A percentile compares a stretch with the other conserved stretches of the same genome.
Evolutionary conservation across 2,888 invertebrate genomes (phyloP).

Genomic region (Steinernema carpocapsae): DNA sequence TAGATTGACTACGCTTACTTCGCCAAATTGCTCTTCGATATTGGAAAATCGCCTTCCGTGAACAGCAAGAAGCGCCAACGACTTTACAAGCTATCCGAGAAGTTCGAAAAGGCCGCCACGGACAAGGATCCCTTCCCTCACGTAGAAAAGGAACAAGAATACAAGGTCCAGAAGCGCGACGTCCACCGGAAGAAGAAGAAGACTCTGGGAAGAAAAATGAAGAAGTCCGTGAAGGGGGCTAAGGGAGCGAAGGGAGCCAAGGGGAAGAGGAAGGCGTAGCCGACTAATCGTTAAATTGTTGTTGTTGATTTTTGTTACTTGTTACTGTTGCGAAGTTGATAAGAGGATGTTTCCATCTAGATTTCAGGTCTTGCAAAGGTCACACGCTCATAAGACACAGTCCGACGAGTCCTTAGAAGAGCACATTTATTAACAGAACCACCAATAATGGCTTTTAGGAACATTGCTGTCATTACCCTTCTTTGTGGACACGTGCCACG

Average conservation of each 20-base stretch:
- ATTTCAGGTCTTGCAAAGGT: no score
- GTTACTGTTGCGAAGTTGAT: background rate
- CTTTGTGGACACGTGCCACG: no score
- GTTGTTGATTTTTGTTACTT: slow-evolving; percentile 13
- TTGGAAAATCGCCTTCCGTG: slow-evolving; percentile 46
- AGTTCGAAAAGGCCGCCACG: slow-evolving; percentile 52
- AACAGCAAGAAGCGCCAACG: slow-evolving; percentile 35
- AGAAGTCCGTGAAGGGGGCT: background rate
- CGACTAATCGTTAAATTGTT: slow-evolving; percentile 2
- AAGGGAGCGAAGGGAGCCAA: background rate
- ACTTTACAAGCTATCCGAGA: slow-evolving; percentile 42
- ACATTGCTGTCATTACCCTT: no score
- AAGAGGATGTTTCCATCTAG: no score
- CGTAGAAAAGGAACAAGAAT: slow-evolving; percentile 28
- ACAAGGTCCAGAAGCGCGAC: slow-evolving; percentile 28
- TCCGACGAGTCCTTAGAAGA: no score
- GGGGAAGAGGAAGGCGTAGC: background rate
- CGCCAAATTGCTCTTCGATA: slow-evolving; percentile 51
- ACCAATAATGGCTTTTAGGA: no score
- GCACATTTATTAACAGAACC: no score
- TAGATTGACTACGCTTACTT: slow-evolving; percentile 61
- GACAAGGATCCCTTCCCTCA: slow-evolving; percentile 51
- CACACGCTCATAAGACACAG: no score
- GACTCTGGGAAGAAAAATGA: background rate
- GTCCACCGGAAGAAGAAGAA: slow-evolving; percentile 30